These are phyloP conservation scores for Drosophila niveifrons DNA, from an alignment of 2,888 invertebrate species.

Conservation along the genomic window DNA sequence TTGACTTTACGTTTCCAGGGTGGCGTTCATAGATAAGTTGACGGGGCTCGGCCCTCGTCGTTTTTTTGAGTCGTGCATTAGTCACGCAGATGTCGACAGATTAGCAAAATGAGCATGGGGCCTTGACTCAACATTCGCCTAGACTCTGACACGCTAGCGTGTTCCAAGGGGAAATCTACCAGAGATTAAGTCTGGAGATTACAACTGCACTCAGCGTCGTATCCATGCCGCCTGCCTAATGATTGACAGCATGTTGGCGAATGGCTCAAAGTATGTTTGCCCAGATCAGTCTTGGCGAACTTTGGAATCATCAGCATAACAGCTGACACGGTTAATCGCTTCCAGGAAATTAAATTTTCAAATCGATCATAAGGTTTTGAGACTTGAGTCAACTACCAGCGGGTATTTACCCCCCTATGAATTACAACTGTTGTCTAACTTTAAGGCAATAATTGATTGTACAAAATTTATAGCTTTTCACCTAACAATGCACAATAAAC, in stretches of 20 bases:
- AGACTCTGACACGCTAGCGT: neutral
- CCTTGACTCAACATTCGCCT: neutral
- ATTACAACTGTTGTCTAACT: neutral
- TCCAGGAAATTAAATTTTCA: slow-evolving; percentile 13
- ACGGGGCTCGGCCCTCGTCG: slow-evolving; percentile 7
- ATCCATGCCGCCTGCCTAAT: neutral
- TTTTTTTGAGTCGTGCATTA: slow-evolving; percentile 17
- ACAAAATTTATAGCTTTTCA: neutral
- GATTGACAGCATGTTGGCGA: slow-evolving; percentile 11
- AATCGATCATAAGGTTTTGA: slow-evolving; percentile 7
- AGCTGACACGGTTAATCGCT: slow-evolving; percentile 21
- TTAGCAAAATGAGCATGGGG: slow-evolving; percentile 17
- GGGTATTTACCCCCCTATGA: slow-evolving; percentile 5
- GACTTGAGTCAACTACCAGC: neutral
- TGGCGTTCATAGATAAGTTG: slow-evolving; percentile 40
- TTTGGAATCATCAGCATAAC: slow-evolving; percentile 9
- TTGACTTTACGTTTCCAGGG: slow-evolving; percentile 26
- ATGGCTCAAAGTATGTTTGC: neutral
- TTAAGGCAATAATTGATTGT: neutral
- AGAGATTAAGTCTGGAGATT: slow-evolving; percentile 30
- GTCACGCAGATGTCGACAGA: slow-evolving; percentile 42
- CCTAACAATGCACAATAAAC: slow-evolving; percentile 1
- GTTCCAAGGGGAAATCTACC: slow-evolving; percentile 9
- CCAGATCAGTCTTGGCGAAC: slow-evolving; percentile 7
- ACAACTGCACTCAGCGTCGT: slow-evolving; percentile 17